A percentile compares a stretch with the other conserved stretches of the same genome.
Conservation (phyloP, 1,140 invertebrate genomes). For the Formica exsecta region DNA sequence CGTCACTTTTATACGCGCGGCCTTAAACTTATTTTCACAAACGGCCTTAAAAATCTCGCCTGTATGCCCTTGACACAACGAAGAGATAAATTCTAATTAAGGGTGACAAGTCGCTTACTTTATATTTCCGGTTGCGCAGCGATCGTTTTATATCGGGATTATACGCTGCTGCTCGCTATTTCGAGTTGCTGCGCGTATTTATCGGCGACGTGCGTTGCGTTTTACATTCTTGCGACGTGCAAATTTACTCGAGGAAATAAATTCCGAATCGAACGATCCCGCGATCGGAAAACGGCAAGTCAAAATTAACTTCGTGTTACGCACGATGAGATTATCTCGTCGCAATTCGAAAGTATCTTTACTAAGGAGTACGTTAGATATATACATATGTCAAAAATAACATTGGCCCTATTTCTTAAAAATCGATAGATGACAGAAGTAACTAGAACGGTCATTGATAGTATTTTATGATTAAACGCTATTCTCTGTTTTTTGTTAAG, state of each 20-base stretch:
- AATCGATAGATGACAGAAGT: not conserved
- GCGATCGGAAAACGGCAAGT: not conserved
- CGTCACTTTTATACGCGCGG: conserved; percentile 19
- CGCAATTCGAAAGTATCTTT: not conserved
- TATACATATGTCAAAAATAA: not conserved
- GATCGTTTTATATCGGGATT: conserved; percentile 61
- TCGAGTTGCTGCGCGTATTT: conserved; percentile 40
- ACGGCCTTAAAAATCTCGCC: conserved; percentile 13
- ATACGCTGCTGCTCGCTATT: conserved; percentile 54
- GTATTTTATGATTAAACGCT: not conserved
- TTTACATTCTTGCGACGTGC: conserved; percentile 21
- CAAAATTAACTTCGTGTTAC: not conserved
- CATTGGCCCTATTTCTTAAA: not conserved
- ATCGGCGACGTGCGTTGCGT: conserved; percentile 5
- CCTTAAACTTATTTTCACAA: conserved; percentile 37
- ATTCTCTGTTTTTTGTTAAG: not conserved
- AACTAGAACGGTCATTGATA: not conserved
- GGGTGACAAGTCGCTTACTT: conserved; percentile 67
- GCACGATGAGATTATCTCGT: not conserved
- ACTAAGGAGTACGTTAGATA: not conserved
- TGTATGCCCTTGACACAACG: conserved; percentile 8
- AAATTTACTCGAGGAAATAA: conserved; percentile 51
- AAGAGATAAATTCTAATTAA: conserved; percentile 75
- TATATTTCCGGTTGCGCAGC: conserved; percentile 70
- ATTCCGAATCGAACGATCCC: conserved; percentile 43